Base-by-base conservation (phyloP, 1,140 invertebrate genomes). In the Copidosoma floridanum region DNA sequence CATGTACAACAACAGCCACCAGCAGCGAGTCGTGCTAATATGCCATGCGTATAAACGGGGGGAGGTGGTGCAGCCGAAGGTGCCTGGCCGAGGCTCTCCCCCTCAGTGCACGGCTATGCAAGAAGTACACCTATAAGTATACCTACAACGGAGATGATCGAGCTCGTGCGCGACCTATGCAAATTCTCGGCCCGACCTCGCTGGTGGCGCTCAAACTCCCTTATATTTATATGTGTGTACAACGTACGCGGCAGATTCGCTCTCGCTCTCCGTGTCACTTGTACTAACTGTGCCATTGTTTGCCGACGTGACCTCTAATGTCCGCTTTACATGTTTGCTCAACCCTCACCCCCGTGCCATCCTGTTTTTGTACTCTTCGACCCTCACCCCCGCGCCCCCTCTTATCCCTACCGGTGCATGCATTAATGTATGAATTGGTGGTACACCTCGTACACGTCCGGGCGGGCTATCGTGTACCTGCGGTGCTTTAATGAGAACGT, bases 161-260 rank as follows among this genome's bases (percentile, higher is more conserved):
- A 47, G 29, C 58, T 71, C 68, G 65, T 69, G 66, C 48, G 54
- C 67, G 64, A 73, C 65, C 70, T 70, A 70, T 72, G 71, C 65
- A 67, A 70, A 73, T 74, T 53, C n/a, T n/a, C n/a, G n/a, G n/a
- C 32, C 23, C 20, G 41, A 60, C 26, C 21, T 38, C 24, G n/a
- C n/a, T n/a, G n/a, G n/a, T n/a, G n/a, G n/a, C n/a, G n/a, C n/a
- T 11, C 1, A n/a, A 14, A 12, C 18, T 40, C 14, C 12, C 12
- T 3, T 16, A 40, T 40, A 40, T 40, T n/a, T 40, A n/a, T 40
- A 40, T 40, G 18, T 16, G 4, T n/a, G 46, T 16, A 1, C n/a
- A 20, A 23, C 44, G 16, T 21, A 21, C 12, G 44, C 21, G 44
- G 44, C 46, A 18, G 26, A 16, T 57, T 66, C 65, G 56, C 66